Evolutionary conservation across 2,888 invertebrate species (phyloP).

Genomic region (Adela reaumurella): DNA sequence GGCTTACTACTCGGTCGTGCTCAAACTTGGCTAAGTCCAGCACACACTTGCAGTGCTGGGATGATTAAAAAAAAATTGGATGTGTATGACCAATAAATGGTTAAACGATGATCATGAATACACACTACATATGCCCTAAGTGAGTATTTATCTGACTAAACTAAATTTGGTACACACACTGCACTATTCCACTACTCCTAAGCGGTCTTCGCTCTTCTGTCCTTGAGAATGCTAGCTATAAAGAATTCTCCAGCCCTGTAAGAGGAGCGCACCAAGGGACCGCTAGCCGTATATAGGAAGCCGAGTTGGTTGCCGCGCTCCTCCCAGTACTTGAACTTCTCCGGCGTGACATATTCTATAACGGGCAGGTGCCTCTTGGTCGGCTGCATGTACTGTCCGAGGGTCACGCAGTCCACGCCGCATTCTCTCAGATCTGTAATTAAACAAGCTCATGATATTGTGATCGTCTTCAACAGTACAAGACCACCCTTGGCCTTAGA

Average conservation of each 20-base stretch:
- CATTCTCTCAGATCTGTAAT: constrained; percentile 68
- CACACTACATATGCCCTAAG: too few species aligned
- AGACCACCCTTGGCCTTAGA: too few species aligned
- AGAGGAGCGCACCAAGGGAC: constrained; percentile 93
- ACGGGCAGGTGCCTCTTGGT: constrained; percentile 94
- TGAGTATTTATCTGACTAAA: too few species aligned
- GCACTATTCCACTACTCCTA: constrained; percentile 9
- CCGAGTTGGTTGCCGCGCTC: constrained; percentile 76
- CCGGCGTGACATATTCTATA: constrained; percentile 94
- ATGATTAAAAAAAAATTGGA: too few species aligned
- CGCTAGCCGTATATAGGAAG: constrained; percentile 95
- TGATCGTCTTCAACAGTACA: too few species aligned
- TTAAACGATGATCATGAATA: too few species aligned
- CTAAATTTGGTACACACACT: too few species aligned
- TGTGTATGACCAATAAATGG: too few species aligned
- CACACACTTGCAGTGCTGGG: too few species aligned
- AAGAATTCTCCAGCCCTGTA: constrained; percentile 98
- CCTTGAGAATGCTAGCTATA: constrained; percentile 73
- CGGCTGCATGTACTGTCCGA: constrained; percentile 99
- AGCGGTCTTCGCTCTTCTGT: constrained; percentile 41
- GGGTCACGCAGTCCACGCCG: constrained; percentile 92
- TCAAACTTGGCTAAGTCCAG: too few species aligned
- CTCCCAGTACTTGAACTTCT: constrained; percentile 88
- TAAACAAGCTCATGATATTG: too few species aligned
- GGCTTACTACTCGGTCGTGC: too few species aligned